phyloP scores from a whole-genome alignment of 2,797 vertebrate species.

The Etheostoma nigrum region DNA sequence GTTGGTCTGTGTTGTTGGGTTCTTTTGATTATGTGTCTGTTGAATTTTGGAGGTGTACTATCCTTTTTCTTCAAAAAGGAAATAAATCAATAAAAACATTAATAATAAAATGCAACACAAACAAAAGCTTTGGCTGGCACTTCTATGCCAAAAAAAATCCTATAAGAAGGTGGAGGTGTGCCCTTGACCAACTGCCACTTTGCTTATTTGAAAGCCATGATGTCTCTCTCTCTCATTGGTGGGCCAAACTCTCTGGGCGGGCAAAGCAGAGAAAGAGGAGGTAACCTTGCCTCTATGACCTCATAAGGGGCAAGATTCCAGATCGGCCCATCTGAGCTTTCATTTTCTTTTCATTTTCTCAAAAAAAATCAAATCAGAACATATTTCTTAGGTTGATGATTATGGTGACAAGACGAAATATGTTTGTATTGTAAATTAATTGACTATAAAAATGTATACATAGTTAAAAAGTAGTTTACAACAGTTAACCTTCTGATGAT shows the following conservation, averaged over 20 bases:
- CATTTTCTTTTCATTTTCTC: no score
- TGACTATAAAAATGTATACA: neutral
- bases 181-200: no score
- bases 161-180: neutral
- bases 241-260: no score
- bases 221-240: no score
- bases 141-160: neutral
- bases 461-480: neutral
- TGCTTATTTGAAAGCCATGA: no score
- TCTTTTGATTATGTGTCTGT: neutral
- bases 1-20: neutral
- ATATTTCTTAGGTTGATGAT: neutral
- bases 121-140: neutral
- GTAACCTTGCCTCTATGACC: no score
- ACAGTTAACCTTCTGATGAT: neutral
- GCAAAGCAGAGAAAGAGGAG: no score
- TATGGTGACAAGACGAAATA: neutral
- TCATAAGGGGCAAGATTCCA: no score
- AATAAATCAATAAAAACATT: neutral
- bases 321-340: no score
- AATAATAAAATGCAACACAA: neutral
- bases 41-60: neutral
- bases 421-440: neutral
- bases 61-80: neutral
- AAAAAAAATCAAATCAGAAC: conserved; percentile 7